Evolutionary conservation across 1,140 invertebrate species (phyloP), one percentile per base, ranked within the genome.

Genomic region (Harlomillsia oculata): DNA sequence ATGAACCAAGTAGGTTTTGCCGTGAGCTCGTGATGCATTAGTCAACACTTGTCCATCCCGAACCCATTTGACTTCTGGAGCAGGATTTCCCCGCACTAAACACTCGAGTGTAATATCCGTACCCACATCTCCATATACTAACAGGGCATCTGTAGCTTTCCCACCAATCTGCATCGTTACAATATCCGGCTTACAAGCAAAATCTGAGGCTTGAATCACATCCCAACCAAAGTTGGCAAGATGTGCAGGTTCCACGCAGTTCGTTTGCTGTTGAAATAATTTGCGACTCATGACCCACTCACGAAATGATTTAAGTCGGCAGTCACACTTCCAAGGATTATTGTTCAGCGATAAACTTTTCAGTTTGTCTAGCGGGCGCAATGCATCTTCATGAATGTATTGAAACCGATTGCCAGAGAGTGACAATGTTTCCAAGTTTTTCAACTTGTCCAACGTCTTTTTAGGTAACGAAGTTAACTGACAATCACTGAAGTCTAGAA

Each of bases 291-390:
- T 76, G 65, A 89, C 80, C 86, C 87, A 91, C 51, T 80, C 78
- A 23, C 86, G 79, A 60, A 93, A 87, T 16, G 81, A 81, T 44
- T 86, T 79, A 43, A 93, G 70, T 44, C 83, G 77, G 71, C 89
- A 93, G 67, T 93, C 88, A 70, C 89, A 93, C 58, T 76, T 77
- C 89, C 89, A 93, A 14, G 82, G 85, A 68, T 93, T 93, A n/a
- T 84, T 83, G 56, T 88, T 83, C 25, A 92, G 69, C 5, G 79
- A 79, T 2, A 91, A 71, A 0, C 85, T 85, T 70, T 89, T 89
- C 16, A 92, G 69, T 50, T 79, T 78, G 23, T 75, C 70, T 54
- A 86, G 75, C 43, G 78, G 78, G 64, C 80, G 80, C 64, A 87
- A 81, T 14, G 82, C 76, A 29, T 76, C 74, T 44, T 78, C 77